phyloP scores from a whole-genome alignment of 1,140 invertebrate genomes.

The Aporrectodea caliginosa region DNA sequence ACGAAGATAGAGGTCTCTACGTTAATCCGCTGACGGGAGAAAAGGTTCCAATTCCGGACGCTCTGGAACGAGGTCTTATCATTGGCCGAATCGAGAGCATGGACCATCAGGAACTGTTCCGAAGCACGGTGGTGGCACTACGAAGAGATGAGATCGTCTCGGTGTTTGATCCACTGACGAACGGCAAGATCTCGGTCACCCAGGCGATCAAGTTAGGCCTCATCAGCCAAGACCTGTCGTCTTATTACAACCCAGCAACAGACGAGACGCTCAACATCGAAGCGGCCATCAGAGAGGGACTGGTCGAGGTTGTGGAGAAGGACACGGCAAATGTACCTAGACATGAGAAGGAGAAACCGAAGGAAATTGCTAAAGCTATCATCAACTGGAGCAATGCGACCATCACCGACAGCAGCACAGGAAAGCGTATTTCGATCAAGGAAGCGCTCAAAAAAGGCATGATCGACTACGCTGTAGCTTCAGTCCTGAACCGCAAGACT shows the following conservation, averaged over 20 bases:
- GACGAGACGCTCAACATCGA: slow-evolving; percentile 48
- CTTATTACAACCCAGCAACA: slow-evolving; percentile 36
- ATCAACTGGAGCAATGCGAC: slow-evolving; percentile 27
- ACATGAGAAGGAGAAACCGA: neutral
- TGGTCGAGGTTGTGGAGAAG: slow-evolving; percentile 54
- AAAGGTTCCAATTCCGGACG: slow-evolving; percentile 55
- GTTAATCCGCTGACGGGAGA: slow-evolving; percentile 76
- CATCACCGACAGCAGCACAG: slow-evolving; percentile 24
- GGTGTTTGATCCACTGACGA: slow-evolving; percentile 73
- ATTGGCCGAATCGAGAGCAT: slow-evolving; percentile 43
- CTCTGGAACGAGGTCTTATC: slow-evolving; percentile 65
- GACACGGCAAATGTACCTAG: neutral
- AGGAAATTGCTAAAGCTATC: slow-evolving; percentile 1
- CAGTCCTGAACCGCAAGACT: slow-evolving; percentile 8
- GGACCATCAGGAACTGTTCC: slow-evolving; percentile 45
- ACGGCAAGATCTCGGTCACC: slow-evolving; percentile 66
- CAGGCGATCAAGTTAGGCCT: slow-evolving; percentile 71
- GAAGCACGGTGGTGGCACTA: slow-evolving; percentile 41
- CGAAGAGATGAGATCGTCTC: slow-evolving; percentile 23
- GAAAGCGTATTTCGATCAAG: slow-evolving; percentile 17
- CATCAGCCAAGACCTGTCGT: slow-evolving; percentile 67
- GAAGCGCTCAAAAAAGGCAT: slow-evolving; percentile 23
- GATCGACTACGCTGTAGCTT: slow-evolving; percentile 27
- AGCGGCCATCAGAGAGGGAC: slow-evolving; percentile 76
- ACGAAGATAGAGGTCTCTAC: slow-evolving; percentile 66